Evolutionary conservation across 2,113 vertebrate species (phyloP), one percentile per base, ranked within the genome.

Genomic region (Aphelocoma coerulescens): DNA sequence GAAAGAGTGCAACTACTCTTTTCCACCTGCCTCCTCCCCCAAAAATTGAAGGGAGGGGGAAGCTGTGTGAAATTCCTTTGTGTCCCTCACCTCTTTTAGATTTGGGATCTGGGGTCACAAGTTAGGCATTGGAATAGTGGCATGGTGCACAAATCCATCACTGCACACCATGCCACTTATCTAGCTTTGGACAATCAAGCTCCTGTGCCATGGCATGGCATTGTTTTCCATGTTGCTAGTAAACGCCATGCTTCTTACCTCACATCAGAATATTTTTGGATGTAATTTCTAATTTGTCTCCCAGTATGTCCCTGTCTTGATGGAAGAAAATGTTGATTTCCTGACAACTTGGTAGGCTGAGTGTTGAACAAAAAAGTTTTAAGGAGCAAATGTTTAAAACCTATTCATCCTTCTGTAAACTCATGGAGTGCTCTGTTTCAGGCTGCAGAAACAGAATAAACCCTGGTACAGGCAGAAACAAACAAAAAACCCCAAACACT

Each of bases 11-110:
- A 75, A 19, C 16, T 2, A 4, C 4, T 1, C 1, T 52, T 62
- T 62, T 41, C 17, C 20, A 61, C 6, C 5, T 0, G 0, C 13
- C 4, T 54, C 13, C n/a, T 83, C 30, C 17, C 16, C 10, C 3
- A n/a, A 3, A 67, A 75, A 27, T 15, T 19, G 46, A 65, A 66
- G 54, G 16, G 0, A 0, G 4, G 13, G 2, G 4, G 6, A 82
- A 57, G 7, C 14, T 61, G 4, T 44, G 13, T 62, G 28, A 44
- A 13, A 23, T 52, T 52, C 44, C 17, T 66, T 81, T 0, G 1
- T 80, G 10, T 41, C 41, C 7, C 26, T 49, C 11, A 66, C 4
- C 16, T 11, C 77, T 51, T 62, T 82, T 30, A 67, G 66, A 46
- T 75, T 39, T 77, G 30, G 22, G 3, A 30, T 7, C 10, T 51